Percentiles rank a stretch among this genome's conserved stretches.
Evolutionary conservation across 2,797 vertebrate species (phyloP).

Genomic region (Morelia viridis): DNA sequence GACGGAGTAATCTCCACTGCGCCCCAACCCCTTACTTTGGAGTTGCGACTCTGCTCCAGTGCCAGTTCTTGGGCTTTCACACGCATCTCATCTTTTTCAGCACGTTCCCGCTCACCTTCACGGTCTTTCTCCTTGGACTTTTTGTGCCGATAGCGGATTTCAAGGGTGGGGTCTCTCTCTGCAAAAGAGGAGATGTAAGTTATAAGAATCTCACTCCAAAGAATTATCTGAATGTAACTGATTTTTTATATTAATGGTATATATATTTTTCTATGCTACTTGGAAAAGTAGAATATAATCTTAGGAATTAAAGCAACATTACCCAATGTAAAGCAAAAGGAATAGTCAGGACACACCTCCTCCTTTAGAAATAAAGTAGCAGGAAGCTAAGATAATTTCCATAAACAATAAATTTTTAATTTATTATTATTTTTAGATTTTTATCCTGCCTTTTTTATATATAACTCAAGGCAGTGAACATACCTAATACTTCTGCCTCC

Average conservation of each 20-base stretch:
- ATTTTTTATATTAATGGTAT: not conserved
- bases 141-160: constrained; percentile 89
- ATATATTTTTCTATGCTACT: not conserved
- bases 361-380: not conserved
- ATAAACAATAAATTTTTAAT: not conserved
- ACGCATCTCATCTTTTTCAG: constrained; percentile 70
- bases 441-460: not conserved
- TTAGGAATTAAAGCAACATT: not conserved
- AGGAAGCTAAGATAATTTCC: not conserved
- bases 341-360: not conserved
- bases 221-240: not conserved
- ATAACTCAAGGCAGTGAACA: not conserved
- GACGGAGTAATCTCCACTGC: not conserved
- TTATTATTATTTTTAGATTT: not conserved
- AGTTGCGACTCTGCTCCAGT: constrained; percentile 59
- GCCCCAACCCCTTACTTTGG: constrained; percentile 38
- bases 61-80: constrained; percentile 65
- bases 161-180: constrained; percentile 83
- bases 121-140: constrained; percentile 82
- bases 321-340: not conserved
- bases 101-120: constrained; percentile 76
- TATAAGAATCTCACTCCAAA: not conserved
- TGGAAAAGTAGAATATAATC: not conserved
- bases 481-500: not conserved
- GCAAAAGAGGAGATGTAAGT: not conserved